phyloP scores from a whole-genome alignment of 2,888 invertebrate species.

The Poecilus cupreus region DNA sequence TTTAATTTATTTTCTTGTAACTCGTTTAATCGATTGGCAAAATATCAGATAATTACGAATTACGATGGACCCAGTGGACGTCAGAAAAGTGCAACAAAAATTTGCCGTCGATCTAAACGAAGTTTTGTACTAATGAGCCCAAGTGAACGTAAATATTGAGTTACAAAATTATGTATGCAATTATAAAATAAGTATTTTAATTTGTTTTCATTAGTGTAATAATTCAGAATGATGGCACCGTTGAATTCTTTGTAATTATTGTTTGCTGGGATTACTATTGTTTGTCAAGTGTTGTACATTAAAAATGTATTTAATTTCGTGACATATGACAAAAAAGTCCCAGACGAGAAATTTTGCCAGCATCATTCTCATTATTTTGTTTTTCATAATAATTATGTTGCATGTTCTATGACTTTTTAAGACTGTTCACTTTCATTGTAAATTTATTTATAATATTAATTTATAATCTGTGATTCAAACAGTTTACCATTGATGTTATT shows the following conservation, averaged over 20 bases:
- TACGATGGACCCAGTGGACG: too few species aligned
- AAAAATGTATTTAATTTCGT: not conserved
- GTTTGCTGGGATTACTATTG: not conserved
- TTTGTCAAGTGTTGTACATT: not conserved
- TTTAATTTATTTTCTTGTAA: not conserved
- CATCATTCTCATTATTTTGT: slow-evolving; percentile 62
- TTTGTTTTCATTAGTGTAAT: not conserved
- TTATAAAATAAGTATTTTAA: not conserved
- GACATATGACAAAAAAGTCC: not conserved
- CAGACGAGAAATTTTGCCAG: not conserved
- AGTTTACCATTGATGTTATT: slow-evolving; percentile 66
- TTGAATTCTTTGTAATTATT: too few species aligned
- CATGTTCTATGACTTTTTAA: slow-evolving; percentile 58
- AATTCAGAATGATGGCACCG: too few species aligned
- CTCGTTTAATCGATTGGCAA: not conserved
- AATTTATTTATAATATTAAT: slow-evolving; percentile 60
- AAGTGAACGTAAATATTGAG: slow-evolving; percentile 33
- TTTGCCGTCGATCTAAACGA: not conserved
- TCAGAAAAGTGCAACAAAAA: not conserved
- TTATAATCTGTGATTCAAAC: slow-evolving; percentile 66
- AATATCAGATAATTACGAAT: too few species aligned
- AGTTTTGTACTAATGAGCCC: slow-evolving; percentile 36
- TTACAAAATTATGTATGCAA: slow-evolving; percentile 14
- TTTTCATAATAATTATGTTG: slow-evolving; percentile 59
- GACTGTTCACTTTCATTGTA: slow-evolving; percentile 61